Conservation (phyloP, 37 sponge, comb jelly and placozoan genomes). For the Crambe crambe region DNA sequence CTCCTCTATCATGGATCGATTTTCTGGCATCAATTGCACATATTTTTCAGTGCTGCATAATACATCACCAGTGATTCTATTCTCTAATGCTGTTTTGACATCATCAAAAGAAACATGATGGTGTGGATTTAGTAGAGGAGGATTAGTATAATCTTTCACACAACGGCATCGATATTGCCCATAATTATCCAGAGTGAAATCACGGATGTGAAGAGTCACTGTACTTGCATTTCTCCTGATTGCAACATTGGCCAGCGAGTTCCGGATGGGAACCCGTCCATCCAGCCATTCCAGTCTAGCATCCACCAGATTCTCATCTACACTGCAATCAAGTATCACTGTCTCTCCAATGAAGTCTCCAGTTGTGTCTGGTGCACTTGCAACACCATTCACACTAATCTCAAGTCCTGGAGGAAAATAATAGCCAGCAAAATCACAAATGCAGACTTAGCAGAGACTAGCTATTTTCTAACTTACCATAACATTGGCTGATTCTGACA, state of each 20-base stretch:
- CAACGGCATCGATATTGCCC: constrained; percentile 25
- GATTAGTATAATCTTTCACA: constrained; percentile 4
- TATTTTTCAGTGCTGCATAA: neutral
- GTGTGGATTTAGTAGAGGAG: neutral
- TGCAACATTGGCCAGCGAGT: neutral
- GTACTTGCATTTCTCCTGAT: neutral
- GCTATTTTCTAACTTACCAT: too few species aligned
- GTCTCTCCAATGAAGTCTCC: neutral
- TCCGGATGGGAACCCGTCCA: constrained; percentile 12
- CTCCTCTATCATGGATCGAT: neutral
- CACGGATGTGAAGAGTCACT: neutral
- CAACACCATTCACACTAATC: neutral
- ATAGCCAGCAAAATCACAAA: too few species aligned
- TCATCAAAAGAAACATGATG: neutral
- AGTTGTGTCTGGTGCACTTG: neutral
- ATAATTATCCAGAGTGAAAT: constrained; percentile 20
- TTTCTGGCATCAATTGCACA: neutral
- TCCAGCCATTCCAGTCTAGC: constrained; percentile 14
- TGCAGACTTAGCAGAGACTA: too few species aligned
- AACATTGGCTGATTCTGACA: too few species aligned
- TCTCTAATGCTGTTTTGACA: neutral
- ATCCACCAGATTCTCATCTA: neutral
- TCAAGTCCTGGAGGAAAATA: neutral
- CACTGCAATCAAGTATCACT: neutral
- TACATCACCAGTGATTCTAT: neutral